Evolutionary conservation across 2,113 vertebrate species (phyloP).

Genomic region (Nothoprocta perdicaria): DNA sequence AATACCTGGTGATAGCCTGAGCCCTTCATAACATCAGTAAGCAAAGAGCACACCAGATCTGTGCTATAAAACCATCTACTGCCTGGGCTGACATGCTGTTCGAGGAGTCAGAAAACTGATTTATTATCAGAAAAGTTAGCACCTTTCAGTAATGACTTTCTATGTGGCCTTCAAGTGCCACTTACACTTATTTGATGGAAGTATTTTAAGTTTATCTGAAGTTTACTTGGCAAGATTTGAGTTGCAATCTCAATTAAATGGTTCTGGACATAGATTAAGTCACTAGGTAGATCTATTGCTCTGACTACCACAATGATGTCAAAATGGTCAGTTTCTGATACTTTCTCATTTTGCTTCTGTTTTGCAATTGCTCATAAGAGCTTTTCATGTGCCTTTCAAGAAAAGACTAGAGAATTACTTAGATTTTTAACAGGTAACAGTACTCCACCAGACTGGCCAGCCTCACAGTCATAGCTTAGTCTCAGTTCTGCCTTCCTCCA

Average conservation of each 20-base stretch:
- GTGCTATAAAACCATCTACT: not conserved
- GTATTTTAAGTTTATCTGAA: conserved; percentile 2
- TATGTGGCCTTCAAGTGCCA: conserved; percentile 8
- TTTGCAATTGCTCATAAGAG: rapidly evolving
- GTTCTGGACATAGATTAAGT: not conserved
- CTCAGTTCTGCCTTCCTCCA: not conserved
- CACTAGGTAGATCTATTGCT: not conserved
- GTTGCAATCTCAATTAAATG: not conserved
- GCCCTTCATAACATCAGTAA: conserved; percentile 38
- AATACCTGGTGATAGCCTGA: conserved; percentile 18
- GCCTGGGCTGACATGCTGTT: conserved; percentile 2
- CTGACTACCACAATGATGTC: not conserved
- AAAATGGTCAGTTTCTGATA: not conserved
- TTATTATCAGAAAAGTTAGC: conserved; percentile 43
- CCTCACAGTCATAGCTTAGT: not conserved
- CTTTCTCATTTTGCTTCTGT: not conserved
- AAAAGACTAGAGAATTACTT: not conserved
- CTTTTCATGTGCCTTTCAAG: not conserved
- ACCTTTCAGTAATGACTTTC: conserved; percentile 45
- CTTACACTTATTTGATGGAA: not conserved
- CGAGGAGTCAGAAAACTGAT: conserved; percentile 29
- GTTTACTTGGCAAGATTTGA: not conserved
- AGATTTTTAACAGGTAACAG: not conserved
- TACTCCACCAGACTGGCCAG: not conserved
- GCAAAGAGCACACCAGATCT: not conserved